Base-by-base conservation (phyloP, 2,888 invertebrate species). In the Balanococcus diminutus region DNA sequence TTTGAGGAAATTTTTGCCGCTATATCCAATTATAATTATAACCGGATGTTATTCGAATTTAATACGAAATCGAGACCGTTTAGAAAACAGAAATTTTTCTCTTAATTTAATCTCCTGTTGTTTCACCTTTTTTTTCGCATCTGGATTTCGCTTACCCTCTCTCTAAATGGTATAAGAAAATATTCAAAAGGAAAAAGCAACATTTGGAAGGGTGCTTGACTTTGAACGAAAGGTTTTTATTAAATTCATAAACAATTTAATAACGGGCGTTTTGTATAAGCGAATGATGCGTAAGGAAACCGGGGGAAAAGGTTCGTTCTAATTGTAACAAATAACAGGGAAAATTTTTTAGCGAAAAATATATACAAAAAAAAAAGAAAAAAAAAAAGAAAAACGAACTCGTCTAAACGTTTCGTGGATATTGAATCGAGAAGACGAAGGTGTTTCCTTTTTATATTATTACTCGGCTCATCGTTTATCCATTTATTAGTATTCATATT, bases 221-320 rank as follows among this genome's bases (percentile, higher is more conserved):
- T 28, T 39, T 39, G 75, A 67, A 67, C 56, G 61, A 28, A 61
- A 72, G 72, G 85, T 85, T 85, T 85, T 85, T 75, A 85, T 85
- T 85, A 85, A 85, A 85, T 85, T 85, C 85, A 85, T 85, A 75
- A 85, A 85, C 85, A 85, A 85, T 85, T 85, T 85, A 85, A 85
- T 85, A 85, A 85, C 75, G 85, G 36, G 79, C 85, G 42, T 85
- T 85, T 46, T 85, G 85, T 85, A 85, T 75, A 85, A 85, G 72
- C 85, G 79, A 85, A 85, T 85, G 85, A 85, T 85, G 85, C 85
- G 85, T 85, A 85, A 72, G 75, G 16, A 75, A 85, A 79, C n/a
- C n/a, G 75, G 85, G 85, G 46, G 19, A 79, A 36, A 79, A 36
- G 36, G 36, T 79, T 79, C 75, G 75, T 85, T 85, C 85, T 85